Evolutionary conservation across 2,888 invertebrate species (phyloP).

Genomic region (Rhabditoides inermis): DNA sequence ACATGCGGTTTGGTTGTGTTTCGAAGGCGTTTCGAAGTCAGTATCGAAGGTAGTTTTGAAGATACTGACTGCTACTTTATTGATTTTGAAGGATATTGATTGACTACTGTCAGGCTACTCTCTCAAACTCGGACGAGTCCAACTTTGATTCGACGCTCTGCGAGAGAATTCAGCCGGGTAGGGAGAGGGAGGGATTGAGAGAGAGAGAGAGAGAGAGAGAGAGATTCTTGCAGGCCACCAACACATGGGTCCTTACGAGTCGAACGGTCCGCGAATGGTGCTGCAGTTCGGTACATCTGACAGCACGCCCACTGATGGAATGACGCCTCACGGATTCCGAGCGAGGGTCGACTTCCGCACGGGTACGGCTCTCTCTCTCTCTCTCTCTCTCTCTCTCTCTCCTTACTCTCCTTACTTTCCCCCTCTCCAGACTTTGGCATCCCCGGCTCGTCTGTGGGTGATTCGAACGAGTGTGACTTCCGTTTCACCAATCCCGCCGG

Average conservation of each 20-base stretch:
- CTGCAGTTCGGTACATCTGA: constrained; percentile 53
- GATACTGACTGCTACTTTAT: background rate
- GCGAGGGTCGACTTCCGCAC: constrained; percentile 55
- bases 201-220: too few species aligned
- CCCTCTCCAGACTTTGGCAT: constrained; percentile 55
- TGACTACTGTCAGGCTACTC: constrained; percentile 8
- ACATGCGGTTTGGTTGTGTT: too few species aligned
- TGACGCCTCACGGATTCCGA: constrained; percentile 51
- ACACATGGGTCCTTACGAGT: constrained; percentile 35
- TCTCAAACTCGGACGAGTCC: constrained; percentile 39
- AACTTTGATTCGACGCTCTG: constrained; percentile 44
- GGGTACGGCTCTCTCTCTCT: constrained; percentile 51
- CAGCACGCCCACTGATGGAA: constrained; percentile 19
- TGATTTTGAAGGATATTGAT: background rate
- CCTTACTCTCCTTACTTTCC: too few species aligned
- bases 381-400: too few species aligned
- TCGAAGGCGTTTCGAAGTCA: too few species aligned
- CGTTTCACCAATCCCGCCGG: constrained; percentile 53
- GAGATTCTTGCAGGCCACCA: too few species aligned
- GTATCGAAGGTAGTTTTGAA: too few species aligned
- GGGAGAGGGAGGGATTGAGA: too few species aligned
- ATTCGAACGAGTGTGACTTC: constrained; percentile 54
- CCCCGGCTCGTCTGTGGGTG: constrained; percentile 53
- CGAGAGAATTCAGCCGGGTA: constrained; percentile 22
- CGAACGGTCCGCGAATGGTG: constrained; percentile 50